These are phyloP conservation scores for Thunnus maccoyii DNA, from an alignment of 2,113 vertebrate species.

Conservation along the genomic window DNA sequence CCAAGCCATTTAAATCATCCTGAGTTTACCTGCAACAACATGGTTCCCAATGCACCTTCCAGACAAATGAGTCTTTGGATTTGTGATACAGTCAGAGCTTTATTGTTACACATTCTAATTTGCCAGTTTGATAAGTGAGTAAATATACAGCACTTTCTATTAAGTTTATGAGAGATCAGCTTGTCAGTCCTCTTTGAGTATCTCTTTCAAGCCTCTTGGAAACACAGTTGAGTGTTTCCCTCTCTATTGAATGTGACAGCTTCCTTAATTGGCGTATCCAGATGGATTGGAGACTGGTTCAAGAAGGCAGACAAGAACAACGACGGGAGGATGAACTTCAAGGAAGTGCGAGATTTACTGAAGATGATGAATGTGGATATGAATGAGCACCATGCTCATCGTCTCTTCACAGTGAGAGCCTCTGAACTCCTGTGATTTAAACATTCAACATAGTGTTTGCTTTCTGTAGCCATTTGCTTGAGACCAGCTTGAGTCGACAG, in stretches of 20 bases:
- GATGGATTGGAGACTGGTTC: constrained; percentile 96
- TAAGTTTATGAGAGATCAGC: too few relatives aligned
- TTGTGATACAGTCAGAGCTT: too few relatives aligned
- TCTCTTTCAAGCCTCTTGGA: too few relatives aligned
- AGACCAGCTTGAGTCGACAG: too few relatives aligned
- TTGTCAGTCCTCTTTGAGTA: too few relatives aligned
- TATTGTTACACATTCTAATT: too few relatives aligned
- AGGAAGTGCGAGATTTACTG: constrained; percentile 90
- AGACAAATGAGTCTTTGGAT: too few relatives aligned
- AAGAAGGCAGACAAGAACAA: constrained; percentile 94
- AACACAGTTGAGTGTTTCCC: background rate
- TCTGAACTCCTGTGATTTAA: background rate
- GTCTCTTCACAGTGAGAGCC: constrained; percentile 89
- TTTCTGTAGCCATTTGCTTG: background rate
- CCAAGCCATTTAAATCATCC: too few relatives aligned
- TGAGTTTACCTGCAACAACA: too few relatives aligned
- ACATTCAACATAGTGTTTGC: background rate
- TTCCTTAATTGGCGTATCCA: constrained; percentile 84
- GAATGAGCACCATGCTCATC: constrained; percentile 91
- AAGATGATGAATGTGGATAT: constrained; percentile 97
- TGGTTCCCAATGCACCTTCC: too few relatives aligned
- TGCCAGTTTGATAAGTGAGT: too few relatives aligned
- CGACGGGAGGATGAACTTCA: constrained; percentile 95
- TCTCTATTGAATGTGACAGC: background rate
- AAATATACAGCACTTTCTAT: too few relatives aligned